Evolutionary conservation across 2,797 vertebrate species (phyloP).

Genomic region (Gymnoscopelus microlampas): DNA sequence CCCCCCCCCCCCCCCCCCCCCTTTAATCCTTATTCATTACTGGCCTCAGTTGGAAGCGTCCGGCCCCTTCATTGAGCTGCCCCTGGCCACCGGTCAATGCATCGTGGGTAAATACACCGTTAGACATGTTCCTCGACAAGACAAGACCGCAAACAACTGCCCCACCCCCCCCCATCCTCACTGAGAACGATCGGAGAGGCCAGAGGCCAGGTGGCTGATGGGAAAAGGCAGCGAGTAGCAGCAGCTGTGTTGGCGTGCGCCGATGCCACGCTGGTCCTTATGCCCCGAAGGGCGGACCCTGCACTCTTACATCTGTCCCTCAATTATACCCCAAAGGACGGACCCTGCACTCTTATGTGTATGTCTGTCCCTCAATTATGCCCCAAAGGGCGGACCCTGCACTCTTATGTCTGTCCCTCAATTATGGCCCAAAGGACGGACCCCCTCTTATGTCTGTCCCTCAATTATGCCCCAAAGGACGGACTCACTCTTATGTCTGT

Average conservation of each 20-base stretch:
- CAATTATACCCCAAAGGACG: too few relatives aligned
- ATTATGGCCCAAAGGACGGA: too few relatives aligned
- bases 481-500: constrained; percentile 15
- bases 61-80: constrained; percentile 45
- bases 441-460: background rate
- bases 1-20: constrained; percentile 53
- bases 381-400: too few relatives aligned
- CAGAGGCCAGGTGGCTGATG: constrained; percentile 56
- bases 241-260: background rate
- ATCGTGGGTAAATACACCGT: constrained; percentile 71
- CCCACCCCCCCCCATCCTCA: too few relatives aligned
- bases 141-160: constrained; percentile 53
- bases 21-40: constrained; percentile 74
- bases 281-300: constrained; percentile 47
- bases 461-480: constrained; percentile 32
- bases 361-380: too few relatives aligned
- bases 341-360: too few relatives aligned
- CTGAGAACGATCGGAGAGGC: constrained; percentile 17
- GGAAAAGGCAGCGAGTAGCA: constrained; percentile 20
- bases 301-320: background rate
- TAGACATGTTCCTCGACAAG: constrained; percentile 53
- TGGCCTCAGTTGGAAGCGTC: constrained; percentile 67
- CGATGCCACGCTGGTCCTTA: constrained; percentile 27
- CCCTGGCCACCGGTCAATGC: constrained; percentile 40
- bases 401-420: too few relatives aligned